These are phyloP conservation scores for Xiphorhynchus elegans DNA, from an alignment of 2,113 vertebrate species.

Conservation along the genomic window DNA sequence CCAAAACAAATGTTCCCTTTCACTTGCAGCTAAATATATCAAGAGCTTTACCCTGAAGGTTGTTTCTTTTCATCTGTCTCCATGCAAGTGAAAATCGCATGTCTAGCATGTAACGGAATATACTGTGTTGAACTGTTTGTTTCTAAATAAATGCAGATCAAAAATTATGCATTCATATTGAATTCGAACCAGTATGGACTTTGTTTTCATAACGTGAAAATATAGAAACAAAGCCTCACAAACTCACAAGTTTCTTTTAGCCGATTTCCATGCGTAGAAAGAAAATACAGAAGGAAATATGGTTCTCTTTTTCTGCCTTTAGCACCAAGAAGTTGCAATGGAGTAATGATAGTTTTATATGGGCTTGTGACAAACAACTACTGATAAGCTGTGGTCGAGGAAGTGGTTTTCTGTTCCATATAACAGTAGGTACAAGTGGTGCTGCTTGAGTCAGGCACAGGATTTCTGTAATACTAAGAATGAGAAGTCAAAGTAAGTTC, in stretches of 20 bases:
- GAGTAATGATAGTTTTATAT: background rate
- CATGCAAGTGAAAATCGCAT: background rate
- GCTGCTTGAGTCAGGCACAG: background rate
- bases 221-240: background rate
- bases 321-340: constrained; percentile 1
- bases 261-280: background rate
- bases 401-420: constrained; percentile 54
- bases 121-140: background rate
- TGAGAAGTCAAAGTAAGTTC: constrained; percentile 61
- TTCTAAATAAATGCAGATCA: background rate
- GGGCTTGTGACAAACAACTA: constrained; percentile 41
- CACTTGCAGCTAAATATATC: background rate
- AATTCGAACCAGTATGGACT: background rate
- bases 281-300: background rate
- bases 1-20: background rate
- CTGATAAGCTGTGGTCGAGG: constrained; percentile 29
- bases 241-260: background rate
- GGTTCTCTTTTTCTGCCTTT: background rate
- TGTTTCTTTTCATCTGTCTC: background rate
- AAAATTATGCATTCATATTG: background rate
- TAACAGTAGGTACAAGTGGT: background rate
- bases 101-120: background rate
- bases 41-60: background rate
- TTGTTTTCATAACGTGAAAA: background rate
- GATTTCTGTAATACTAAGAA: constrained; percentile 31